Evolutionary conservation across 2,113 vertebrate genomes (phyloP).

Genomic region (Lethenteron reissneri): DNA sequence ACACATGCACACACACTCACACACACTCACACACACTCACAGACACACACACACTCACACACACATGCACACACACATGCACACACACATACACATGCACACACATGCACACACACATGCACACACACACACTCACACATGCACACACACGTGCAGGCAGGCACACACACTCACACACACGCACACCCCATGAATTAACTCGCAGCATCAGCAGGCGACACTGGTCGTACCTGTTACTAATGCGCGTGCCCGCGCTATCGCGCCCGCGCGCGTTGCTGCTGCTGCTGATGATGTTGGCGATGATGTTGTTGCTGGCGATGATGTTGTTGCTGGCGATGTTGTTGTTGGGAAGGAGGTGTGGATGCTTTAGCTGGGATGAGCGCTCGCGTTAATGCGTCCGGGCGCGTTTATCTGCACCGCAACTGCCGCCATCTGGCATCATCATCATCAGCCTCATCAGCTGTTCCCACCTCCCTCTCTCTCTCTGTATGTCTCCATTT

Average conservation of each 20-base stretch:
- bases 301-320: no score
- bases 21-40: neutral
- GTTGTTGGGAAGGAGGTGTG: no score
- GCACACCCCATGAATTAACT: no score
- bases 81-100: neutral
- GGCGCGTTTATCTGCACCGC: neutral
- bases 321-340: no score
- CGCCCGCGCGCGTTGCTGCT: no score
- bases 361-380: no score
- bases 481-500: no score
- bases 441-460: conserved; percentile 3
- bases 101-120: neutral
- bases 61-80: neutral
- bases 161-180: neutral
- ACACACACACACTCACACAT: neutral
- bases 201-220: no score
- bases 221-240: no score
- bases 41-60: neutral
- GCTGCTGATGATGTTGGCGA: no score
- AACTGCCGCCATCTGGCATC: conserved; percentile 4
- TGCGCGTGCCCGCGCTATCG: no score
- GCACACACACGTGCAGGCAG: neutral
- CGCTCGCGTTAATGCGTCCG: no score
- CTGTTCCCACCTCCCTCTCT: neutral
- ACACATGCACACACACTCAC: neutral